Evolutionary conservation across 2,888 invertebrate species (phyloP).

Genomic region (Andrena bucephala): DNA sequence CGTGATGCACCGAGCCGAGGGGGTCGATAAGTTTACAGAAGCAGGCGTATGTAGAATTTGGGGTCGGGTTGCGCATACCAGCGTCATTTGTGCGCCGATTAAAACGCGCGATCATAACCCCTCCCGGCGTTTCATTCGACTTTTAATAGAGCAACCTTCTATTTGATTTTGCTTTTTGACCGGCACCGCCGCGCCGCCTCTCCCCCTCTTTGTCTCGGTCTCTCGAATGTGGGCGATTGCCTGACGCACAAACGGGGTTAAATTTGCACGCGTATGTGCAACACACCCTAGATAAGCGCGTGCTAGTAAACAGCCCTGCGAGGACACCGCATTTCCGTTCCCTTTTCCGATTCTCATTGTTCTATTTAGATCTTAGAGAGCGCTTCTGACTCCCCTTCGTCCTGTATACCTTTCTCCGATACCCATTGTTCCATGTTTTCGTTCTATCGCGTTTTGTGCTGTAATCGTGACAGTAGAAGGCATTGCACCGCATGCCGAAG

Average conservation of each 20-base stretch:
- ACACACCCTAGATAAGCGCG: constrained; percentile 30
- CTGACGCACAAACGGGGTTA: not conserved
- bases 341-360: constrained; percentile 55
- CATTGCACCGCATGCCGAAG: not conserved
- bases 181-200: constrained; percentile 24
- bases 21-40: constrained; percentile 41
- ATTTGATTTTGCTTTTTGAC: constrained; percentile 74
- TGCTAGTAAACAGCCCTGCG: constrained; percentile 30
- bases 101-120: constrained; percentile 73
- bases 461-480: not conserved
- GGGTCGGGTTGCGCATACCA: constrained; percentile 22
- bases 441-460: not conserved
- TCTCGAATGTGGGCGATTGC: too few species aligned
- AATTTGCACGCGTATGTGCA: not conserved
- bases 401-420: not conserved
- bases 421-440: not conserved
- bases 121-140: constrained; percentile 71
- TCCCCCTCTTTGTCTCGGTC: too few species aligned
- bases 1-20: not conserved
- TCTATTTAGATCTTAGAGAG: constrained; percentile 15
- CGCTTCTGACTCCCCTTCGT: not conserved
- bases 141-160: constrained; percentile 76
- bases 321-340: constrained; percentile 38
- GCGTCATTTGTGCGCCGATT: constrained; percentile 65
- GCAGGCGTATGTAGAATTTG: constrained; percentile 35